Evolutionary conservation across 2,113 vertebrate species (phyloP).

Genomic region (Rhinoptilus africanus): DNA sequence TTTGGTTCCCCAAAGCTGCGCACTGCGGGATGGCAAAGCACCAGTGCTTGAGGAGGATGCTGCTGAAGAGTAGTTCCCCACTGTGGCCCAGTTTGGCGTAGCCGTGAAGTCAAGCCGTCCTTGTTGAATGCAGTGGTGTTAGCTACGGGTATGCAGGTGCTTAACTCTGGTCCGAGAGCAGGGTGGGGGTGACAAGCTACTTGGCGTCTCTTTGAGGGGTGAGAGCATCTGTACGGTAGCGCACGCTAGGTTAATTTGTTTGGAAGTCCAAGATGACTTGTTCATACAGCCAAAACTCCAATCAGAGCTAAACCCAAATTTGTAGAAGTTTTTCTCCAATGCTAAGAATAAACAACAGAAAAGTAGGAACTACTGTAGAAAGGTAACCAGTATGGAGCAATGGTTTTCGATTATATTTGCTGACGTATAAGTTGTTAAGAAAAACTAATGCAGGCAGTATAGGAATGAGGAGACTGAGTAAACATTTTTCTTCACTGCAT

Average conservation of each 20-base stretch:
- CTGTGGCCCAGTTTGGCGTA: background rate
- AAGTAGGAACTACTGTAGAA: background rate
- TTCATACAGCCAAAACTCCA: background rate
- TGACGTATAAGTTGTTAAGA: background rate
- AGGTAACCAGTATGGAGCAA: background rate
- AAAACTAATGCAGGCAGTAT: background rate
- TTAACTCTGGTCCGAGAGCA: background rate
- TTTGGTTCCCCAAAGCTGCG: background rate
- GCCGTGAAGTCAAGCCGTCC: fast-evolving
- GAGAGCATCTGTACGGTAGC: background rate
- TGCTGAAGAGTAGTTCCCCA: background rate
- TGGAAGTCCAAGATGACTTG: background rate
- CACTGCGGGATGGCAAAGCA: background rate
- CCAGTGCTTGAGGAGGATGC: background rate
- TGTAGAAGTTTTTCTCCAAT: background rate
- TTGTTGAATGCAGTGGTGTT: background rate
- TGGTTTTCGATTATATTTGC: background rate
- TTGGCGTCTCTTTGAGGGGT: background rate
- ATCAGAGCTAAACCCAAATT: background rate
- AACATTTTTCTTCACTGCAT: background rate
- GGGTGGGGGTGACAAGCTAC: background rate
- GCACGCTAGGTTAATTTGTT: background rate
- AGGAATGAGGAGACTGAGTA: background rate
- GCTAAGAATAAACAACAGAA: background rate
- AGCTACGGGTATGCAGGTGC: fast-evolving